phyloP scores from a whole-genome alignment of 1,140 invertebrate species.

The Aricia agestis region DNA sequence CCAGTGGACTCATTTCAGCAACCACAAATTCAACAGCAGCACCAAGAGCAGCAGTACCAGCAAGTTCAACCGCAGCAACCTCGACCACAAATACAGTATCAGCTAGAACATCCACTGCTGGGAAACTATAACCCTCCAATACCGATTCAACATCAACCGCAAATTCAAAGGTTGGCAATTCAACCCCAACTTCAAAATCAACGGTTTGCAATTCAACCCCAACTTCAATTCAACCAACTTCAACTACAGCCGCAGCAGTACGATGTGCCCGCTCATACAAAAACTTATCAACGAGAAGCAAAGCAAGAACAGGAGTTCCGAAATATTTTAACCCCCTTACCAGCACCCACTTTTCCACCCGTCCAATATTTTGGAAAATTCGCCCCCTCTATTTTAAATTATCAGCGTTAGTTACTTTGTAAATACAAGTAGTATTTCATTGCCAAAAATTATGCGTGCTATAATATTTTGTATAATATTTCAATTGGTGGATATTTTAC shows the following conservation, averaged over 20 bases:
- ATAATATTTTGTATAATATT: neutral
- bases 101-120: constrained; percentile 28
- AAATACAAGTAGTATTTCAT: constrained; percentile 1
- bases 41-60: constrained; percentile 25
- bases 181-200: constrained; percentile 26
- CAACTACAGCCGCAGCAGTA: constrained; percentile 17
- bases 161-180: constrained; percentile 25
- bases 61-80: constrained; percentile 22
- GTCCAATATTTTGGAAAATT: constrained; percentile 65
- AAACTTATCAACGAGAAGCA: neutral
- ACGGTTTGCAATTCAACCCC: constrained; percentile 20
- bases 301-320: constrained; percentile 1
- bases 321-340: constrained; percentile 1
- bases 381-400: constrained; percentile 42
- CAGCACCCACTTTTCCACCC: constrained; percentile 42
- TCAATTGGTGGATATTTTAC: neutral
- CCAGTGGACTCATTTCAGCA: constrained; percentile 23
- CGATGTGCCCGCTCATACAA: constrained; percentile 17
- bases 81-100: constrained; percentile 30
- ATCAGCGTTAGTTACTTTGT: constrained; percentile 35
- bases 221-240: constrained; percentile 18
- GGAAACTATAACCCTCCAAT: constrained; percentile 23
- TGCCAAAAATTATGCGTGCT: constrained; percentile 12
- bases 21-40: constrained; percentile 20
- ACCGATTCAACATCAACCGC: constrained; percentile 24